Conservation (phyloP, 2,888 invertebrate genomes). For the Pyrrhia umbra region DNA sequence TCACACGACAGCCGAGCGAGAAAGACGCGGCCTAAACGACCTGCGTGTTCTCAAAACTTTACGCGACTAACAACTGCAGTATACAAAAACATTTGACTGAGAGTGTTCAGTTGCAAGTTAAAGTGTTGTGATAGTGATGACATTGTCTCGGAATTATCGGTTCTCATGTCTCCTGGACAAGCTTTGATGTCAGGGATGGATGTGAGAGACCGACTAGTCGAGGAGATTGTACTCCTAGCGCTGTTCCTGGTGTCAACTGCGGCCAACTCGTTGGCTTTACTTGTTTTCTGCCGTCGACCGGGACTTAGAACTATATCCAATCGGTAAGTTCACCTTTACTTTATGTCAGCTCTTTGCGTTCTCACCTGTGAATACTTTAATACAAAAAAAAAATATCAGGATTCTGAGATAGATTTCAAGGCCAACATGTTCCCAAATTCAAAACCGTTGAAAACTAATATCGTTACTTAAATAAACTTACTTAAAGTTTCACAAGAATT, state of each 20-base stretch:
- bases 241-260: conserved; percentile 92
- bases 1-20: conserved; percentile 84
- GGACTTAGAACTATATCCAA: conserved; percentile 94
- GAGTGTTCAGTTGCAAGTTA: conserved; percentile 85
- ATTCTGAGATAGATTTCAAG: conserved; percentile 48
- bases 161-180: conserved; percentile 86
- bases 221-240: conserved; percentile 87
- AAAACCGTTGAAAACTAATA: conserved; percentile 56
- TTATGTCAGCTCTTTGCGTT: conserved; percentile 4
- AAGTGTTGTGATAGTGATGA: conserved; percentile 87
- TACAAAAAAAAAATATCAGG: conserved; percentile 29
- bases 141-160: conserved; percentile 81
- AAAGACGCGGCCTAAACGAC: conserved; percentile 86
- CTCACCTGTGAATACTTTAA: conserved; percentile 30
- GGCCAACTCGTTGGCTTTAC: conserved; percentile 93
- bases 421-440: conserved; percentile 51
- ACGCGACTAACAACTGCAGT: conserved; percentile 87
- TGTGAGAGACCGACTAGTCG: conserved; percentile 84
- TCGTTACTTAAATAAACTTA: conserved; percentile 39
- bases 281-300: conserved; percentile 93
- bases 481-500: conserved; percentile 52
- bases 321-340: conserved; percentile 88
- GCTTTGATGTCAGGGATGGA: conserved; percentile 88
- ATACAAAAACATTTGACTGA: conserved; percentile 76
- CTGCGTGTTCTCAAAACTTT: conserved; percentile 89